A percentile compares a stretch with the other conserved stretches of the same genome.
phyloP scores from a whole-genome alignment of 1,140 invertebrate genomes.

The Lepidurus arcticus region DNA sequence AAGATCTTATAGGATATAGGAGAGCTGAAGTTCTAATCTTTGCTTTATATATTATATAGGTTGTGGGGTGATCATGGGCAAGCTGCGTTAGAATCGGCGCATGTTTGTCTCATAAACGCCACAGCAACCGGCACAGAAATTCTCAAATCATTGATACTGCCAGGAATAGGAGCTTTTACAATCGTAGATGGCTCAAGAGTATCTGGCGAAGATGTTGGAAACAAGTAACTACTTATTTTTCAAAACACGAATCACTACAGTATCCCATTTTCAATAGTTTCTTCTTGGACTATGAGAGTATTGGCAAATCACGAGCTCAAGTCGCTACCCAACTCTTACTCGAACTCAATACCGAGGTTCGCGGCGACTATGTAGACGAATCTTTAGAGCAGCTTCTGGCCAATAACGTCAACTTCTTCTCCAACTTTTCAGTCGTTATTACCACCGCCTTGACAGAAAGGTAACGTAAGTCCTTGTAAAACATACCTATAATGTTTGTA shows the following conservation, averaged over 20 bases:
- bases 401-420: constrained; percentile 83
- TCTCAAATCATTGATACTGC: constrained; percentile 86
- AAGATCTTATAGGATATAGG: too few relatives aligned
- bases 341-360: constrained; percentile 89
- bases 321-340: constrained; percentile 72
- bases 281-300: constrained; percentile 70
- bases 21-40: constrained; percentile 10
- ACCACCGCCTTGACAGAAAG: constrained; percentile 77
- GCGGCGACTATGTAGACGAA: constrained; percentile 87
- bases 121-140: constrained; percentile 91
- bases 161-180: constrained; percentile 92
- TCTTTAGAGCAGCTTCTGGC: constrained; percentile 72
- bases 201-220: constrained; percentile 82
- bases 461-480: constrained; percentile 45
- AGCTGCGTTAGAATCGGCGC: constrained; percentile 71
- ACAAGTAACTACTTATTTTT: constrained; percentile 60
- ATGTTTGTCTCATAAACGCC: constrained; percentile 91
- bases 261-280: constrained; percentile 58
- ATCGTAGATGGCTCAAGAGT: constrained; percentile 86
- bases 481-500: not conserved
- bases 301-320: constrained; percentile 77
- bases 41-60: constrained; percentile 48
- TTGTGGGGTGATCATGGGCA: constrained; percentile 98
- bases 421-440: constrained; percentile 80
- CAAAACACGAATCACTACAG: not conserved